Percentiles rank a stretch among this genome's conserved stretches.
These are phyloP conservation scores for Sciurus vulgaris DNA, from an alignment of 2,797 vertebrate genomes.

Conservation along the genomic window DNA sequence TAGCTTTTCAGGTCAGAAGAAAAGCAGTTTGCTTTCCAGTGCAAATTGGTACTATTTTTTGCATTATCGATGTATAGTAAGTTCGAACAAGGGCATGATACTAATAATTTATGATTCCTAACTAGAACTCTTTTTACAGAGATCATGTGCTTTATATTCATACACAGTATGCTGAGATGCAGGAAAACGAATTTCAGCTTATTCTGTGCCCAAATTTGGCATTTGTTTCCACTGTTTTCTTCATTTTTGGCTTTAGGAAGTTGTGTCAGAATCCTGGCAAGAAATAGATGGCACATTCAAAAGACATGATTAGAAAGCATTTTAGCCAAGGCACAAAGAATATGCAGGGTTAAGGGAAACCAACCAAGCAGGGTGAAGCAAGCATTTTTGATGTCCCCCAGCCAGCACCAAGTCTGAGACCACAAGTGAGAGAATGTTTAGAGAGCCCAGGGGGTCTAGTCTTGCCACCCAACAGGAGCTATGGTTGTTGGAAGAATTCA, in stretches of 20 bases:
- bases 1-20: not conserved
- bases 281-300: not conserved
- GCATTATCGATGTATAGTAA: not conserved
- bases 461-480: not conserved
- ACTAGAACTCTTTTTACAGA: not conserved
- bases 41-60: not conserved
- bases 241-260: constrained; percentile 1
- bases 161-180: not conserved
- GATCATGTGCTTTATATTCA: not conserved
- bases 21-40: constrained; percentile 13
- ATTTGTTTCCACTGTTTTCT: not conserved
- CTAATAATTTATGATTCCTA: not conserved
- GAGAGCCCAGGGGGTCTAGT: not conserved
- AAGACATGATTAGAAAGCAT: not conserved
- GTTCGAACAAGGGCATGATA: not conserved
- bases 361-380: accelerated
- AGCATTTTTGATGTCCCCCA: not conserved
- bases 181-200: not conserved
- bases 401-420: not conserved
- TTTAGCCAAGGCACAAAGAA: not conserved
- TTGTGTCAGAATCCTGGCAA: not conserved
- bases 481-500: not conserved
- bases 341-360: not conserved
- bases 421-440: not conserved
- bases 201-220: not conserved